A percentile compares a stretch with the other conserved stretches of the same genome.
phyloP scores from a whole-genome alignment of 2,797 vertebrate genomes.

The Fistularia tabacaria region DNA sequence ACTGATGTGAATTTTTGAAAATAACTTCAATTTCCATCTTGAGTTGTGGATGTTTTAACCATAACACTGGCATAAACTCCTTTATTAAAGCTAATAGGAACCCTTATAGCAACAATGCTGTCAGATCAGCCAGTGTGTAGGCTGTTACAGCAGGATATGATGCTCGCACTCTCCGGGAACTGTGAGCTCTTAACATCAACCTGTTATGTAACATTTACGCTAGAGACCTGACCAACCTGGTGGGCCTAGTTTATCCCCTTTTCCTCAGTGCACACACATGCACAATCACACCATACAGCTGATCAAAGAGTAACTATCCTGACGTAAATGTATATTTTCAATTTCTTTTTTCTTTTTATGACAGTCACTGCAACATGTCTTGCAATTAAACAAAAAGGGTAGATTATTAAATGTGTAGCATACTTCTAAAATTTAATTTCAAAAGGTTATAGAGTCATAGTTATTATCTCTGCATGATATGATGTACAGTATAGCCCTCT shows the following conservation, averaged over 20 bases:
- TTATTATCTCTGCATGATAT: neutral
- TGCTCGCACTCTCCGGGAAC: slow-evolving; percentile 58
- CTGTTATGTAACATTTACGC: slow-evolving; percentile 63
- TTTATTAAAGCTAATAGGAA: too few species aligned
- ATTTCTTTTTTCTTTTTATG: slow-evolving; percentile 4
- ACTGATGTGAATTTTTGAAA: neutral
- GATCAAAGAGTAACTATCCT: slow-evolving; percentile 8
- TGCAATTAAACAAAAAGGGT: too few species aligned
- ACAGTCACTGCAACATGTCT: neutral
- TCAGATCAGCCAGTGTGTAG: slow-evolving; percentile 35
- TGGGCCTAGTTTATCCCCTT: slow-evolving; percentile 32
- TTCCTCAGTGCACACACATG: slow-evolving; percentile 5
- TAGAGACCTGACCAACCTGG: slow-evolving; percentile 30
- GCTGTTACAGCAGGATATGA: slow-evolving; percentile 62
- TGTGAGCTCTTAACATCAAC: slow-evolving; percentile 65
- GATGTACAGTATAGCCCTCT: slow-evolving; percentile 8
- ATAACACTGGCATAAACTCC: too few species aligned
- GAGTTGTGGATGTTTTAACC: too few species aligned
- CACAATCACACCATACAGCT: slow-evolving; percentile 5
- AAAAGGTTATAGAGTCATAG: too few species aligned
- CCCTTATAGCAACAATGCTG: slow-evolving; percentile 13
- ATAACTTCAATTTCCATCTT: neutral
- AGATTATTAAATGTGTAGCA: too few species aligned
- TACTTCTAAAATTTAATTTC: too few species aligned
- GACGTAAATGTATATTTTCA: slow-evolving; percentile 2